A percentile compares a stretch with the other conserved stretches of the same genome.
phyloP scores from a whole-genome alignment of 2,113 vertebrate genomes.

The Tychaedon coryphoeus region DNA sequence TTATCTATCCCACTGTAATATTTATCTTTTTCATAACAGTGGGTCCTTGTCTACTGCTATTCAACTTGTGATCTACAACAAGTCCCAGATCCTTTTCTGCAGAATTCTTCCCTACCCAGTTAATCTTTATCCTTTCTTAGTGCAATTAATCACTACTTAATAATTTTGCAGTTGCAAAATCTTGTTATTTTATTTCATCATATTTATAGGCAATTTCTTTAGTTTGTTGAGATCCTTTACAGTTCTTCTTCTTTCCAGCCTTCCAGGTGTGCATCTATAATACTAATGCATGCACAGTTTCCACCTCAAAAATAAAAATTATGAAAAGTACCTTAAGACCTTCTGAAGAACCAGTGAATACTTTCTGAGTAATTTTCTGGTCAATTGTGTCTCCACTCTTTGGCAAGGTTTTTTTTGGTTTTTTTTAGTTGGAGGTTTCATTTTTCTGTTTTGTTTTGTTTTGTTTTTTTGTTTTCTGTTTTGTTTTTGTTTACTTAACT shows the following conservation, averaged over 20 bases:
- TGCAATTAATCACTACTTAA: not conserved
- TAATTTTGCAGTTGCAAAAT: not conserved
- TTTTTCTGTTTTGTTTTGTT: not conserved
- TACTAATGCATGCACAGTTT: not conserved
- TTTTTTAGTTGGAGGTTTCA: not conserved
- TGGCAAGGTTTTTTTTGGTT: not conserved
- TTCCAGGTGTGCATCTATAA: not conserved
- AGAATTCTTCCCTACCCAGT: not conserved
- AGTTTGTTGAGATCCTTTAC: not conserved
- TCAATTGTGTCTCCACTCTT: not conserved
- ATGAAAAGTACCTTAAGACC: not conserved
- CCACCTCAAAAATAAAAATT: not conserved
- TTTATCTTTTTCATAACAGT: not conserved
- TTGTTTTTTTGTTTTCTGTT: not conserved
- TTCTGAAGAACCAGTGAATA: not conserved
- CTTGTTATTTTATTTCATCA: not conserved
- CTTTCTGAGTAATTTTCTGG: not conserved
- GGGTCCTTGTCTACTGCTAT: not conserved
- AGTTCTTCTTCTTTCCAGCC: not conserved
- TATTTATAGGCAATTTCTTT: not conserved
- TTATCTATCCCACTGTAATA: not conserved
- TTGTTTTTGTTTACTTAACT: not conserved
- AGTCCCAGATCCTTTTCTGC: not conserved
- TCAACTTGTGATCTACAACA: not conserved
- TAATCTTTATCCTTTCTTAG: not conserved